Evolutionary conservation across 2,888 invertebrate species (phyloP), one percentile per base, ranked within the genome.

Genomic region (Quadroppia sp.): DNA sequence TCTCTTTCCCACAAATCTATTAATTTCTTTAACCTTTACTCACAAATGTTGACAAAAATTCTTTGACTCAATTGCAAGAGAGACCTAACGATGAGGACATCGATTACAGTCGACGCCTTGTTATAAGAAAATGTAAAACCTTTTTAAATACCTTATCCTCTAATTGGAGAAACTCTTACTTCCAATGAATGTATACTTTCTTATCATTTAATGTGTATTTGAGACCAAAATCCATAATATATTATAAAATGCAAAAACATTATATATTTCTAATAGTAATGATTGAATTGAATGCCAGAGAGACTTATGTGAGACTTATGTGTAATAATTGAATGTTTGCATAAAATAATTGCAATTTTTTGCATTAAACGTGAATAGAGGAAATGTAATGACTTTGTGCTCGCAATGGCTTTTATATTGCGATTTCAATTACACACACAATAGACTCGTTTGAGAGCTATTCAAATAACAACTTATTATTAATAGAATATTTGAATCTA

Each of bases 11-110:
- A 1, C 20, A 23, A 53, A 11, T 53, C 53, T 53, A 61, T 61
- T 61, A 61, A 61, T 61, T 61, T 30, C 17, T n/a, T n/a, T 32
- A 61, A 61, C 59, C 59, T 61, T 32, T 25, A n/a, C 59, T 61
- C 36, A 36, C n/a, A 36, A 36, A 36, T 36, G 59, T 61, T 61
- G 59, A 61, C 59, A 61, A 61, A n/a, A 61, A 32, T 61, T 61
- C 59, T 61, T 61, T 30, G 32, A 23, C 59, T 32, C 30, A 61
- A 9, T 32, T 32, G 17, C 32, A 17, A 61, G 17, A 7, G 59
- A 61, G n/a, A n/a, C n/a, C n/a, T 61, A 61, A 61, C 59, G 32
- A 61, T 61, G 11, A 61, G 59, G 32, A 30, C 30, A 61, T 61
- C 17, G 17, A 61, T 61, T 61, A 61, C 59, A 32, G 11, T 61